A percentile compares a stretch with the other conserved stretches of the same genome.
These are phyloP conservation scores for Rhinophrynus dorsalis DNA, from an alignment of 2,797 vertebrate genomes.

Conservation along the genomic window DNA sequence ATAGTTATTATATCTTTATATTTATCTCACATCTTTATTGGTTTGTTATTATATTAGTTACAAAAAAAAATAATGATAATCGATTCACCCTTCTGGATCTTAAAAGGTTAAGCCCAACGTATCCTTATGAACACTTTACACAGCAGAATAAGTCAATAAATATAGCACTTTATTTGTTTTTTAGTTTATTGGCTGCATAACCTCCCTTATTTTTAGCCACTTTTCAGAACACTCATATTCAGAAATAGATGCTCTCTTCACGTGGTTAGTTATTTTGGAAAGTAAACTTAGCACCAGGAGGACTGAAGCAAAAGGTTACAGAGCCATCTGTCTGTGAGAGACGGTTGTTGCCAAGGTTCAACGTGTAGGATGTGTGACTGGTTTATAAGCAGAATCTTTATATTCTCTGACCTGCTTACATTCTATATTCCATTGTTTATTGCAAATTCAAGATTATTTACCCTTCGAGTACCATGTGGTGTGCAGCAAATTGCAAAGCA, in stretches of 20 bases:
- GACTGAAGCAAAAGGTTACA: slow-evolving; percentile 34
- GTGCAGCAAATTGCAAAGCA: no score
- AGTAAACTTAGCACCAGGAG: slow-evolving; percentile 17
- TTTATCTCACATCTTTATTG: no score
- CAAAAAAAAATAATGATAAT: no score
- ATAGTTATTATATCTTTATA: no score
- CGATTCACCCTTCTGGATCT: no score
- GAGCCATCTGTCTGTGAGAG: slow-evolving; percentile 36
- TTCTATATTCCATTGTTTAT: not conserved
- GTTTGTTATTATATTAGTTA: no score
- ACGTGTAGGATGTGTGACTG: not conserved
- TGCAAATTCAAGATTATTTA: not conserved
- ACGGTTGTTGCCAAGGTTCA: not conserved
- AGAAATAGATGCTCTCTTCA: slow-evolving; percentile 24
- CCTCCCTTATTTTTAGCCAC: slow-evolving; percentile 17
- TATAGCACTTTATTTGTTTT: slow-evolving; percentile 1
- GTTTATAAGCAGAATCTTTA: not conserved
- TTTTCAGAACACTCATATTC: slow-evolving; percentile 2
- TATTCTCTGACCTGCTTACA: not conserved
- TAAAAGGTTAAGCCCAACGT: no score
- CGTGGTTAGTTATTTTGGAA: slow-evolving; percentile 29
- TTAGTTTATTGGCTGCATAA: not conserved
- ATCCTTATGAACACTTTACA: no score
- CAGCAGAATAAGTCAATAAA: not conserved
- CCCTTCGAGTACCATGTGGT: no score